These are phyloP conservation scores for Drosophila albomicans DNA, from an alignment of 1,140 invertebrate genomes.

Conservation along the genomic window DNA sequence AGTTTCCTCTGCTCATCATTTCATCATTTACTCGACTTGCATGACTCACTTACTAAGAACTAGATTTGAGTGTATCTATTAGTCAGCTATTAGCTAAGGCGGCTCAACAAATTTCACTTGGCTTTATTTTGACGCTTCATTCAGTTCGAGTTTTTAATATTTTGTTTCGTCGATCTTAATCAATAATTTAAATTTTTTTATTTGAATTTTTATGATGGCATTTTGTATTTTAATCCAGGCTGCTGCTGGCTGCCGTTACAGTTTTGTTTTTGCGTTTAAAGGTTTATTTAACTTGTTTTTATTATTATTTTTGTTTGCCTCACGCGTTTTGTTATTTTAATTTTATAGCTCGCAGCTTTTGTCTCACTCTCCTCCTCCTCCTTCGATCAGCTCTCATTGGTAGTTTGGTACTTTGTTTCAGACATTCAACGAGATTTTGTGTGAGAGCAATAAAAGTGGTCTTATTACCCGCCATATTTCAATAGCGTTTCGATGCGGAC, in stretches of 20 bases:
- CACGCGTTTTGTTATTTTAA: slow-evolving; percentile 67
- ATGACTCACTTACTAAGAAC: slow-evolving; percentile 8
- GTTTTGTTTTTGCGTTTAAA: slow-evolving; percentile 47
- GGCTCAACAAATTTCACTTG: slow-evolving; percentile 36
- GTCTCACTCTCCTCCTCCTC: slow-evolving; percentile 8
- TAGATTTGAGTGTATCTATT: slow-evolving; percentile 23
- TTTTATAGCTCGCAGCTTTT: slow-evolving; percentile 49
- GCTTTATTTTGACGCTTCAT: slow-evolving; percentile 68
- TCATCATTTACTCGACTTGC: background rate
- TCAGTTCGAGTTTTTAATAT: slow-evolving; percentile 64
- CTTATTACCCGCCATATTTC: slow-evolving; percentile 59
- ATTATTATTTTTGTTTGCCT: slow-evolving; percentile 48
- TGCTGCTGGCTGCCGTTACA: slow-evolving; percentile 50
- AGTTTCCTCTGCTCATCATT: background rate
- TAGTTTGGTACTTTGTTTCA: slow-evolving; percentile 42
- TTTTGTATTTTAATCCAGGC: slow-evolving; percentile 63
- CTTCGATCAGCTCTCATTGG: slow-evolving; percentile 57
- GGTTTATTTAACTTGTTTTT: slow-evolving; percentile 43
- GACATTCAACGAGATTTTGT: slow-evolving; percentile 23
- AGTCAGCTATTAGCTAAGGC: slow-evolving; percentile 17
- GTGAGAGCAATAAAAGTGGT: slow-evolving; percentile 6
- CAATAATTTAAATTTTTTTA: slow-evolving; percentile 83
- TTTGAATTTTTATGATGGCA: slow-evolving; percentile 75
- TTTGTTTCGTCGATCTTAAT: slow-evolving; percentile 78
- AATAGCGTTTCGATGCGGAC: slow-evolving; percentile 1